A percentile compares a stretch with the other conserved stretches of the same genome.
phyloP scores from a whole-genome alignment of 1,140 invertebrate genomes.

The Parasteatoda tepidariorum region DNA sequence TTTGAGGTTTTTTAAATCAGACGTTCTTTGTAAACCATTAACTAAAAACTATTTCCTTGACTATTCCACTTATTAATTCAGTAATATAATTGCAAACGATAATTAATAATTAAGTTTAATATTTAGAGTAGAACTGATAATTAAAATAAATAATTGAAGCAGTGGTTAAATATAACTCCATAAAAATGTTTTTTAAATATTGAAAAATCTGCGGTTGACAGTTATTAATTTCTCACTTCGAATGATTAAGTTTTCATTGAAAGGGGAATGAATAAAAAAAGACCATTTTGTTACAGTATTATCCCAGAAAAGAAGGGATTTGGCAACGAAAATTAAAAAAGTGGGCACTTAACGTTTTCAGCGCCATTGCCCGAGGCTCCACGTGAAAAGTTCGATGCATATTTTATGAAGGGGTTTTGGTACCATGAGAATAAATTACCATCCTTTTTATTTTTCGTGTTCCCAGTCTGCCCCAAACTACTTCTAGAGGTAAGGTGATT shows the following conservation, averaged over 20 bases:
- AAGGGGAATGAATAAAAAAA: neutral
- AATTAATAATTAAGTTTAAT: too few species aligned
- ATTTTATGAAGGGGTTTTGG: conserved; percentile 19
- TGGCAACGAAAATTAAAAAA: too few species aligned
- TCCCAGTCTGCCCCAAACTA: neutral
- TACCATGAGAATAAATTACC: conserved; percentile 14
- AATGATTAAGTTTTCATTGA: conserved; percentile 17
- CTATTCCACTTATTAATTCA: too few species aligned
- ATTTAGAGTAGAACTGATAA: neutral
- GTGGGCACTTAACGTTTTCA: conserved; percentile 5
- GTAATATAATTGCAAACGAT: too few species aligned
- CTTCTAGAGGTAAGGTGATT: conserved; percentile 13
- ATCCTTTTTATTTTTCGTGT: neutral
- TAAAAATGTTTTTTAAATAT: neutral
- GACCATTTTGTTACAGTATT: too few species aligned
- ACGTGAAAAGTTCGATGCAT: conserved; percentile 16
- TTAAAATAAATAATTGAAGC: neutral
- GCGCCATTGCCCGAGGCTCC: conserved; percentile 1
- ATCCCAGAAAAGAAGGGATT: too few species aligned
- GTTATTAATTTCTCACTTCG: conserved; percentile 21
- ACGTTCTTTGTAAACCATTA: too few species aligned
- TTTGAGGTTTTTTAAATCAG: too few species aligned
- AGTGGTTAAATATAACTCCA: neutral
- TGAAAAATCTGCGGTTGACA: conserved; percentile 1
- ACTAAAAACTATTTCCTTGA: too few species aligned